Evolutionary conservation across 1,140 invertebrate genomes (phyloP), one percentile per base, ranked within the genome.

Genomic region (Pteromalus puparum): DNA sequence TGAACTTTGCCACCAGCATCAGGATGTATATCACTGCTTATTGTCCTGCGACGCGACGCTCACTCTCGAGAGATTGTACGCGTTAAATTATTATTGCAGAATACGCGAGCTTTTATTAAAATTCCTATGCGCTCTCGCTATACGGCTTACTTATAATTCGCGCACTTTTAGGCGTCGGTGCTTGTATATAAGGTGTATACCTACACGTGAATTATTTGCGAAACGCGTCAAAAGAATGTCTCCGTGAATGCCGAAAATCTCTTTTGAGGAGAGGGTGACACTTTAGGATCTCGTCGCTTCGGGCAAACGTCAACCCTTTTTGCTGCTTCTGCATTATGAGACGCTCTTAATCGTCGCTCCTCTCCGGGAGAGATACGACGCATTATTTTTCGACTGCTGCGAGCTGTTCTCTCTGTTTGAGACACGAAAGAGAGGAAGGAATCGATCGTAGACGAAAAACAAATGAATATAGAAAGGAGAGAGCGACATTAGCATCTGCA

Each of bases 401-500:
- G 30, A 34, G 30, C 3, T 34, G 6, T 5, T 34, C 30, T 34
- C 30, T 34, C 30, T 34, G 30, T 34, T 34, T 5, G 30, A 34
- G 30, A 34, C 30, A 34, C 3, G 30, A 34, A 5, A 34, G 30
- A 34, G 30, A 34, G 30, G 30, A 5, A 34, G 30, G 30, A 34
- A 42, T 42, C 38, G 38, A 42, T 42, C 38, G 38, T 34, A 2
- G 38, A 0, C 38, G 38, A 42, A 42, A 42, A 42, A 42, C 38
- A 42, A 42, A 42, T 42, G 38, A 42, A 42, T 42, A 42, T 42
- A 42, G 38, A 42, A 42, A 42, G 34, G 48, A 7, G 48, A 68
- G 53, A 42, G 10, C 24, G 26, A 7, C 87, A 90, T 90, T 90
- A 90, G 89, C 89, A 90, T 90, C 75, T 67, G 74, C 53, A 30